Evolutionary conservation across 2,797 vertebrate genomes (phyloP).

Genomic region (Lepilemur septentrionalis): DNA sequence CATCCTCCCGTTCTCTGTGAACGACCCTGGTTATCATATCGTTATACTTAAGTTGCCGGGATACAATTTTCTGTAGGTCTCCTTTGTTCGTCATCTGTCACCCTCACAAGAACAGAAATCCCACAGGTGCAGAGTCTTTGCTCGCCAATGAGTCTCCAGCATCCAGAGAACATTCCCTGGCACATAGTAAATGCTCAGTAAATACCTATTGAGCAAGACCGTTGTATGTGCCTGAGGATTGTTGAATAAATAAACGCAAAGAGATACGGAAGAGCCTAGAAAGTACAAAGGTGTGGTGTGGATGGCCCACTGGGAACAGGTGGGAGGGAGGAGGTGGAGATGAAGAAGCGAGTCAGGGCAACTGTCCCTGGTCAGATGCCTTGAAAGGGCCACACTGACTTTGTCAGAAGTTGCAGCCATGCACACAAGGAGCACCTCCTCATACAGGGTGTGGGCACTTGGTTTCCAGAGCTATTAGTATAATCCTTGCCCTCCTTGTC

Average conservation of each 20-base stretch:
- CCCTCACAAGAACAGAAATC: neutral
- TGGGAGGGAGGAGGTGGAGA: too few species aligned
- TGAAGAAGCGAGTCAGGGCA: fast-evolving
- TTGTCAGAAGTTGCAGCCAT: neutral
- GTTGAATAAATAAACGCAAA: too few species aligned
- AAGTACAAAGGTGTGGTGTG: neutral
- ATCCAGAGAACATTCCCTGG: neutral
- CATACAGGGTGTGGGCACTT: fast-evolving
- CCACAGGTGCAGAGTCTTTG: neutral
- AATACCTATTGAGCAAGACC: too few species aligned
- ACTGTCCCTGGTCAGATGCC: neutral
- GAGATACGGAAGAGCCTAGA: neutral
- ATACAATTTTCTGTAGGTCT: fast-evolving
- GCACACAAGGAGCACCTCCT: neutral
- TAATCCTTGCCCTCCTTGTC: neutral
- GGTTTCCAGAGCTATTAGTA: neutral
- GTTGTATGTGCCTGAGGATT: fast-evolving
- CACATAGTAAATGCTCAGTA: fast-evolving
- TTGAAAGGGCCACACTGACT: neutral
- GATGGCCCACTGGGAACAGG: neutral
- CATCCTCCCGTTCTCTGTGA: fast-evolving
- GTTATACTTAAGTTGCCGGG: too few species aligned
- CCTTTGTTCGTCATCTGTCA: neutral
- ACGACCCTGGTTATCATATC: too few species aligned
- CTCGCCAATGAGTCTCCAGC: neutral